Evolutionary conservation across 2,113 vertebrate genomes (phyloP), one percentile per base, ranked within the genome.

Genomic region (Myiopsitta monachus): DNA sequence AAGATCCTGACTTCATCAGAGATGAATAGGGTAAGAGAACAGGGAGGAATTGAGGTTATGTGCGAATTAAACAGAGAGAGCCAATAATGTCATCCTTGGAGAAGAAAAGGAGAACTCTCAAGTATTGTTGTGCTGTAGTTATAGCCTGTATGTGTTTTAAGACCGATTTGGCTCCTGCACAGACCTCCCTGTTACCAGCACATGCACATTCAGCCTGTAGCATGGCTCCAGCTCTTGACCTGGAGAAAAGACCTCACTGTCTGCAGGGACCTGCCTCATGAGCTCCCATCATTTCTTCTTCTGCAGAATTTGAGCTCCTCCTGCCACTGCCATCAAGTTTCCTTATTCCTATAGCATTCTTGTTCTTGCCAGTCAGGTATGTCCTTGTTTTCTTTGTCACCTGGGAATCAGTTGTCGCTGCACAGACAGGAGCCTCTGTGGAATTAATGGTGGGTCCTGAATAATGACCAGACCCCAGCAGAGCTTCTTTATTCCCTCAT

Each of bases 161-260:
- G 88, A 78, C 10, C 27, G 39, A 18, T 80, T 51, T 89, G 91
- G 87, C 93, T 94, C 66, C 66, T 82, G 81, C 64, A 33, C 73
- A 87, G 81, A 51, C 76, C 57, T 87, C 68, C n/a, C 28, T 62
- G 68, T 62, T 74, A 57, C 64, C 18, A 70, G 55, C 61, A 74
- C 46, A 38, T 1, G 8, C n/a, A n/a, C 11, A 0, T 47, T 66
- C 72, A 83, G 27, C 57, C 66, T 51, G 30, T 14, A 41, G 68
- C 21, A 70, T 31, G 68, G 68, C 76, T 86, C 12, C 55, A 76
- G 83, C 72, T 67, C 59, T 36, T 57, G 59, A 66, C 72, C 54
- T 54, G 59, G 22, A 70, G 86, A 39, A 77, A 66, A 88, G 55
- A 10, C 64, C 46, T 73, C 49, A 9, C 15, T 76, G n/a, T 46